phyloP scores from a whole-genome alignment of 2,797 vertebrate genomes.

The Enteromius fasciolatus region DNA sequence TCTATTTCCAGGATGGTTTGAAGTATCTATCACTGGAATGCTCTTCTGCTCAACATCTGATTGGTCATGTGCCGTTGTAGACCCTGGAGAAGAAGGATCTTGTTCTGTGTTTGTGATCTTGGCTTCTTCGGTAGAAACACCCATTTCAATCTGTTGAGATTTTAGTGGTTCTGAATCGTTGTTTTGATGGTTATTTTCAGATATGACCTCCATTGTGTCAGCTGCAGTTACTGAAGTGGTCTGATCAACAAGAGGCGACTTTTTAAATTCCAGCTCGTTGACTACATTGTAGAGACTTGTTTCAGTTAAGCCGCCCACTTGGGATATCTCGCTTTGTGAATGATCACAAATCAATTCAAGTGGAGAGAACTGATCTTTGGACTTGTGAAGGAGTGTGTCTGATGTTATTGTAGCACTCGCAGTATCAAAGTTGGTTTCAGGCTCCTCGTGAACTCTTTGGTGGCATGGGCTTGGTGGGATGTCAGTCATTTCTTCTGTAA shows the following conservation, averaged over 20 bases:
- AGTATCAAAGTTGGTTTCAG: not conserved
- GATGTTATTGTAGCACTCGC: not conserved
- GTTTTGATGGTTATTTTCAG: slow-evolving; percentile 38
- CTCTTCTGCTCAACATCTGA: slow-evolving; percentile 22
- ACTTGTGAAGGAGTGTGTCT: slow-evolving; percentile 5
- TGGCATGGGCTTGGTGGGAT: not conserved
- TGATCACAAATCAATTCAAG: not conserved
- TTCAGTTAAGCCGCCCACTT: slow-evolving; percentile 9
- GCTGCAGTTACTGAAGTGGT: not conserved
- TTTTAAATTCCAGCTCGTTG: not conserved
- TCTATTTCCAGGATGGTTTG: slow-evolving; percentile 68
- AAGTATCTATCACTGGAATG: slow-evolving; percentile 56
- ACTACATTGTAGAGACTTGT: not conserved
- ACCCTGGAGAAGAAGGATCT: not conserved
- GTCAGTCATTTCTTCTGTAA: not conserved
- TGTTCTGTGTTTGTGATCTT: slow-evolving; percentile 5
- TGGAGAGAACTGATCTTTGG: slow-evolving; percentile 4
- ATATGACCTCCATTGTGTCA: slow-evolving; percentile 8
- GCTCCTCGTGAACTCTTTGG: not conserved
- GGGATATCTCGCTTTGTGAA: not conserved
- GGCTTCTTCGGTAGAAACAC: slow-evolving; percentile 1
- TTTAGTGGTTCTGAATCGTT: slow-evolving; percentile 1
- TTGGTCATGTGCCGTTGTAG: not conserved
- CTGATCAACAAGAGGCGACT: slow-evolving; percentile 18
- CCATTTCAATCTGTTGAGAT: slow-evolving; percentile 16